Evolutionary conservation across 2,797 vertebrate species (phyloP), one percentile per base, ranked within the genome.

Genomic region (Limosa lapponica): DNA sequence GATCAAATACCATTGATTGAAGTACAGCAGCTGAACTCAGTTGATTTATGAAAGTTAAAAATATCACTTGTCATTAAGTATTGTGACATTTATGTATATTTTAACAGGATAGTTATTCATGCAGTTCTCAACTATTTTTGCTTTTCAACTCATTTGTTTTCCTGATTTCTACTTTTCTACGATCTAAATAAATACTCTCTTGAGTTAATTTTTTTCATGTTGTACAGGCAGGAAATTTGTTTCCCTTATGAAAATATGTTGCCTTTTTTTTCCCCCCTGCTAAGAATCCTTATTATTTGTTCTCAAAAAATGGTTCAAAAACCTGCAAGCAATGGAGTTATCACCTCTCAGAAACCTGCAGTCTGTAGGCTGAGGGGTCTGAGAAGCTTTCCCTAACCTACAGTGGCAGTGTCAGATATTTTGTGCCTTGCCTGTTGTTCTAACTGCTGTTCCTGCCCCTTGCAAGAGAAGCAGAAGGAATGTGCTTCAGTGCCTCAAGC

Each of bases 31-130:
- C 44, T 75, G 54, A 70, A 65, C 46, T 44, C 61, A 85, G n/a
- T 30, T 51, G 13, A 90, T 93, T 87, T 91, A 37, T 8, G 54
- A 57, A 71, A 87, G 54, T 65, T 92, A 71, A 92, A 91, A 92
- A 78, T 79, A 87, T 25, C 43, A 8, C 16, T 83, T 5, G 2
- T 36, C 28, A 5, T 69, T 82, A 79, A 75, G 37, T 79, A 69
- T 32, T n/a, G 20, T 51, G 43, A 43, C 22, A 75, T 84, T 87
- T 75, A 79, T 41, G 22, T 59, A 16, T 73, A 55, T 75, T 94
- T 89, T 84, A 52, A 37, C 15, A 52, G 22, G 44, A 59, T 41
- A 66, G 51, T 57, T 73, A 59, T 34, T 67, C 19, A 54, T 88
- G 20, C 8, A 36, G 2, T 70, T 90, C 19, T 77, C 44, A n/a